A percentile compares a stretch with the other conserved stretches of the same genome.
Evolutionary conservation across 2,113 vertebrate genomes (phyloP).

Genomic region (Prietella phreatophila): DNA sequence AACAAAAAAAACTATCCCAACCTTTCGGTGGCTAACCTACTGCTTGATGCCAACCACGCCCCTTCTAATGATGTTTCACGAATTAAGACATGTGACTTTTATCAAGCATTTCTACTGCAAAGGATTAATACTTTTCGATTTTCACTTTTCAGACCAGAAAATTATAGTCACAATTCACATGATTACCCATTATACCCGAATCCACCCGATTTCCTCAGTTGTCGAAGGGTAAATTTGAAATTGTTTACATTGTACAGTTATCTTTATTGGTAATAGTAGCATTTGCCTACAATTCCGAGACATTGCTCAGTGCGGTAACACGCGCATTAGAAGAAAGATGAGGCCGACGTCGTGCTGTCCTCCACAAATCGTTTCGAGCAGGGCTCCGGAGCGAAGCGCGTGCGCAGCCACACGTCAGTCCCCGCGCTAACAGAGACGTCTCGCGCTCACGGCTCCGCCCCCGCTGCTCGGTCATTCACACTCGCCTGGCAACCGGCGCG

Average conservation of each 20-base stretch:
- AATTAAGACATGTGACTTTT: not conserved
- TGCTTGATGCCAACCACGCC: not conserved
- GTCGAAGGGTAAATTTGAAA: not conserved
- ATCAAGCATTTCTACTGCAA: not conserved
- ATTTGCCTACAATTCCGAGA: not conserved
- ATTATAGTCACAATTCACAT: no score
- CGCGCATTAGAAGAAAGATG: not conserved
- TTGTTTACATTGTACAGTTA: not conserved
- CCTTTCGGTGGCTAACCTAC: not conserved
- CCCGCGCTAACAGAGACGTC: constrained; percentile 74
- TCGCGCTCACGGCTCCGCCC: constrained; percentile 65
- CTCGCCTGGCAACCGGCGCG: constrained; percentile 67
- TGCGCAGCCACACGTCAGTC: constrained; percentile 76
- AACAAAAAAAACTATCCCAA: not conserved
- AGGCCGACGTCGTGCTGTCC: not conserved
- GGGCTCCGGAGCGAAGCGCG: constrained; percentile 65
- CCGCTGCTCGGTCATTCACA: constrained; percentile 72
- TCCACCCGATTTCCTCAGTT: not conserved
- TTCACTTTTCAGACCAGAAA: not conserved
- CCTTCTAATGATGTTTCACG: not conserved
- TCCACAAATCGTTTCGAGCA: not conserved
- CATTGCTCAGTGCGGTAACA: not conserved
- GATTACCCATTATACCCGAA: not conserved
- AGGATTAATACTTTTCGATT: not conserved
- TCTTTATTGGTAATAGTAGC: not conserved